Evolutionary conservation across 2,888 invertebrate genomes (phyloP), one percentile per base, ranked within the genome.

Genomic region (Bruchidius siliquastri): DNA sequence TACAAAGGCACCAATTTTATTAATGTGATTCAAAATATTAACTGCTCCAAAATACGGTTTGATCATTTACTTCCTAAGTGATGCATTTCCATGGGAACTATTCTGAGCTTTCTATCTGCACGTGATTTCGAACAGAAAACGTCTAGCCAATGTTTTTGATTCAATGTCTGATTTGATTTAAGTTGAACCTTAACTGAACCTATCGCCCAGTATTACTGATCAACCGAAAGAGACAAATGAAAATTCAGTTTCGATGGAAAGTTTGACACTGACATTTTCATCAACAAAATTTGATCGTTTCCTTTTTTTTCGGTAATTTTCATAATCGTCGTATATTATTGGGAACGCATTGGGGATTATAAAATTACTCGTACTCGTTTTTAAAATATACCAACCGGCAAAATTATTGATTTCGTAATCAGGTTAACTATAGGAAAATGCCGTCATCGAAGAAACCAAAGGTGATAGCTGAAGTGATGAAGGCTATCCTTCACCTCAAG

Each of bases 401-500:
- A n/a, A n/a, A n/a, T n/a, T n/a, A n/a, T n/a, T n/a, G n/a, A n/a
- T n/a, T 49, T 49, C 49, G 6, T 49, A 49, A 13, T 1, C 3
- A 49, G 13, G 49, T 18, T 3, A 49, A 18, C 49, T 8, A 49
- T 18, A 49, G 18, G 49, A n/a, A n/a, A n/a, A 49, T 49, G 49
- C 49, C 49, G 20, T 21, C 68, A 21, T 21, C 68, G 20, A 68
- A 68, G 8, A 68, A 22, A 68, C 8, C 22, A 10, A 68, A 68
- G 6, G 21, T 68, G 22, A 21, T 68, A 21, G 68, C 21, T 1
- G 77, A 79, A 26, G 79, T 82, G 21, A 79, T 82, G 75, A 79
- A 81, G 72, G 82, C 81, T 0, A 81, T 82, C 49, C 80, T 79
- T 20, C 75, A 77, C 26, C 74, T 82, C 20, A 78, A 75, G 49